Evolutionary conservation across 2,888 invertebrate species (phyloP).

Genomic region (Lasioglossum calceatum): DNA sequence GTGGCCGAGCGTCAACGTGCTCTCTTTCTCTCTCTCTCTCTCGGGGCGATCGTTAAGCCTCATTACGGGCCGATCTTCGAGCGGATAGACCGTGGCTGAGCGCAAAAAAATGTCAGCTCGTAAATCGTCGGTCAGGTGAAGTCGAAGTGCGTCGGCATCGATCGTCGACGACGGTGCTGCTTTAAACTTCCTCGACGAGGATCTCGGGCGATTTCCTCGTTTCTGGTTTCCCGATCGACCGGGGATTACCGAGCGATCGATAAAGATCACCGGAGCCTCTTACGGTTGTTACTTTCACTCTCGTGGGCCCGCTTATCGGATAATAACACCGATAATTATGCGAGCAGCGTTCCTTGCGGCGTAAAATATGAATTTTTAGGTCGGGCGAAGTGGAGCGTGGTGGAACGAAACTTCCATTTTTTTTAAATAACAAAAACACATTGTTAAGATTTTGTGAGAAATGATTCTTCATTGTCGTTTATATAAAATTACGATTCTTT

Average conservation of each 20-base stretch:
- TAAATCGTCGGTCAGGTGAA: slow-evolving; percentile 62
- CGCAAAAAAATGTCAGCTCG: slow-evolving; percentile 66
- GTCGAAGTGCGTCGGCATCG: slow-evolving; percentile 56
- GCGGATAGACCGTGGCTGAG: slow-evolving; percentile 64
- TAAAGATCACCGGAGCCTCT: slow-evolving; percentile 4
- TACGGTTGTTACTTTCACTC: slow-evolving; percentile 20
- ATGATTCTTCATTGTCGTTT: too few relatives aligned
- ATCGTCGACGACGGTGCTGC: slow-evolving; percentile 16
- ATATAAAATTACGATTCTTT: not conserved
- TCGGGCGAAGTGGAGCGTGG: not conserved
- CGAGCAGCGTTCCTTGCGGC: too few relatives aligned
- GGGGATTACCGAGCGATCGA: slow-evolving; percentile 29
- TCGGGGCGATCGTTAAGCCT: slow-evolving; percentile 76
- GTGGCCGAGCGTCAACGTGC: slow-evolving; percentile 74
- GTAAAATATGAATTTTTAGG: not conserved
- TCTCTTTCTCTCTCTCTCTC: slow-evolving; percentile 52
- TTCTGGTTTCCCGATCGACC: not conserved
- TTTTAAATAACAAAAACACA: not conserved
- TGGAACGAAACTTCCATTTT: not conserved
- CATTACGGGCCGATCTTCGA: slow-evolving; percentile 76
- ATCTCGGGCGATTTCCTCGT: slow-evolving; percentile 26
- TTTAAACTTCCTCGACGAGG: slow-evolving; percentile 12
- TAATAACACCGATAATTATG: slow-evolving; percentile 21
- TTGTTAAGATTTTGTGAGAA: not conserved
- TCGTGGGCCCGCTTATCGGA: not conserved